Base-by-base conservation (phyloP, 2,797 vertebrate genomes). In the Acanthurus lineatus region DNA sequence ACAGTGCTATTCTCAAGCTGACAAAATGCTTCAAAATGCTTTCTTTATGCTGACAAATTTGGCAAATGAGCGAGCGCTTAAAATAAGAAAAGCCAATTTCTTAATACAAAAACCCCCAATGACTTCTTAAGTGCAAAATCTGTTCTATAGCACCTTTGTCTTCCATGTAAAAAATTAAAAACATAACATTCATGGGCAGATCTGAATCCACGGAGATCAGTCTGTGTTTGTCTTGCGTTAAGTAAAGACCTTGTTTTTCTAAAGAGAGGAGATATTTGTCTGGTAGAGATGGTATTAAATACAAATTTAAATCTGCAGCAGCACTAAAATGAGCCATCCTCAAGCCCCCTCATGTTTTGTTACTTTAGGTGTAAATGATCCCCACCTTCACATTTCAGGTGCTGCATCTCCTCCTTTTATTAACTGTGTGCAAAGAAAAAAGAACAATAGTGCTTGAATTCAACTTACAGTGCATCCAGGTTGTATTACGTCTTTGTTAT, bases 21-120 rank as follows among this genome's bases (percentile, higher is more conserved):
- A 82, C 81, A 82, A 85, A 89, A 84, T 73, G 74, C 57, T 49
- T 87, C 64, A 73, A 86, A 81, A 81, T 78, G 60, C 57, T 47
- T 70, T 87, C 83, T 82, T 88, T 76, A 68, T 85, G 73, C 85
- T 77, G 81, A 86, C 66, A 77, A 76, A 89, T 84, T 66, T 74
- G n/a, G 51, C 48, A 81, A 81, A 83, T 63, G 83, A 81, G 77
- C 5, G 14, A 73, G 65, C 45, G 17, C 59, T 74, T 76, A 32
- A 83, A 77, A 73, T 71, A 47, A 83, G 48, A 85, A 86, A 73
- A 72, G 45, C 70, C 60, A 35, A 6, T 66, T 69, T 77, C 49
- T 60, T 51, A 0, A 57, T 17, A 19, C 40, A 64, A 56, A 51
- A 45, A n/a, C n/a, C n/a, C n/a, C 9, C 66, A 73, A 68, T 66